Conservation (phyloP, 2,113 vertebrate genomes). For the Melanostigma gelatinosum region DNA sequence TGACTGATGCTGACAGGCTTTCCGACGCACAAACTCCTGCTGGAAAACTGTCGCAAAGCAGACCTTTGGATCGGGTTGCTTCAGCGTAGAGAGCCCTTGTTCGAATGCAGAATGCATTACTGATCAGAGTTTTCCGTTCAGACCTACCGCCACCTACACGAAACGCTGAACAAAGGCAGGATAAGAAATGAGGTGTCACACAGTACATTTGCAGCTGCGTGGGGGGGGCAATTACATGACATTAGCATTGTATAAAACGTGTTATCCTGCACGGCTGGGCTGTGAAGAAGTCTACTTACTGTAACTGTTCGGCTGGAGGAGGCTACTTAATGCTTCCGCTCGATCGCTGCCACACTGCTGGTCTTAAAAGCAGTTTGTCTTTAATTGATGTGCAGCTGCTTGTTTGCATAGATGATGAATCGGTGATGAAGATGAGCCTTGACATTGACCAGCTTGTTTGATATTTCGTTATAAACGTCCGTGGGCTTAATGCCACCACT, state of each 20-base stretch:
- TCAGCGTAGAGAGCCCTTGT: slow-evolving; percentile 50
- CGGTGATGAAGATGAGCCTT: neutral
- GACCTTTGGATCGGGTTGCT: slow-evolving; percentile 63
- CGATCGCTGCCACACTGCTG: slow-evolving; percentile 33
- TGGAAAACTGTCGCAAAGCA: slow-evolving; percentile 64
- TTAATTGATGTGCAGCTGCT: neutral
- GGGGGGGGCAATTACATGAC: slow-evolving; percentile 59
- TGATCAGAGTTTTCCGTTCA: slow-evolving; percentile 53
- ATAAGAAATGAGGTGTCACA: slow-evolving; percentile 72
- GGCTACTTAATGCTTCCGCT: slow-evolving; percentile 28
- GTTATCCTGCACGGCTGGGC: slow-evolving; percentile 53
- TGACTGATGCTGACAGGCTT: slow-evolving; percentile 76
- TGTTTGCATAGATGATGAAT: neutral
- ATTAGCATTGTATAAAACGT: slow-evolving; percentile 66
- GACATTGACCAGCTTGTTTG: slow-evolving; percentile 9
- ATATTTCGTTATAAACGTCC: neutral
- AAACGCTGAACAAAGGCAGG: slow-evolving; percentile 57
- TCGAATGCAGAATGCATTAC: slow-evolving; percentile 60
- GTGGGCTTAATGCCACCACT: neutral
- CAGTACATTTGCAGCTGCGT: slow-evolving; percentile 62
- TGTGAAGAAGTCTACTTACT: slow-evolving; percentile 45
- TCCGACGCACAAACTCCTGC: slow-evolving; percentile 57
- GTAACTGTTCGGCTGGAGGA: slow-evolving; percentile 31
- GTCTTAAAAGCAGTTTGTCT: slow-evolving; percentile 19
- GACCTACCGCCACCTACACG: slow-evolving; percentile 59